A percentile compares a stretch with the other conserved stretches of the same genome.
These are phyloP conservation scores for Ceuthmochares aereus DNA, from an alignment of 2,113 vertebrate genomes.

Conservation along the genomic window DNA sequence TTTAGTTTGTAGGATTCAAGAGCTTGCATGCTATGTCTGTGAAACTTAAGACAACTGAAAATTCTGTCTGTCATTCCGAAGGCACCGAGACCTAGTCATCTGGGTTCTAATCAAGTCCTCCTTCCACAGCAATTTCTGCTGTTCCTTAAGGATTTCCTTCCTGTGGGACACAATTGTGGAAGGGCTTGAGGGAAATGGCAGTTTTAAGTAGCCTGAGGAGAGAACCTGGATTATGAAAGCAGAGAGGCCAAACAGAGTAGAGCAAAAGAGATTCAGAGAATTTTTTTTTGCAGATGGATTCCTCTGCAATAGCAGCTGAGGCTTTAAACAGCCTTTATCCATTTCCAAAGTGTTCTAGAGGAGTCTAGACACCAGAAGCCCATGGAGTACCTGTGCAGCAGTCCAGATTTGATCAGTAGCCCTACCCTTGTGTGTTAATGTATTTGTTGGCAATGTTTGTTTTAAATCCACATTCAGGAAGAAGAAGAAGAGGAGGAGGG, in stretches of 20 bases:
- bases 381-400: background rate
- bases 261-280: background rate
- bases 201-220: background rate
- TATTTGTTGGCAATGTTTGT: background rate
- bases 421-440: background rate
- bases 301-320: background rate
- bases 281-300: background rate
- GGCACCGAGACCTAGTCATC: background rate
- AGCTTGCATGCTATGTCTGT: rapidly evolving
- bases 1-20: background rate
- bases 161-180: background rate
- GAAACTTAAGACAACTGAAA: background rate
- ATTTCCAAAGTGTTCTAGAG: background rate
- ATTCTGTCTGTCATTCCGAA: background rate
- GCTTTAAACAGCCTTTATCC: background rate
- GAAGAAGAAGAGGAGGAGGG: slow-evolving; percentile 68
- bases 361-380: background rate
- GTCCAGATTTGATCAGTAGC: background rate
- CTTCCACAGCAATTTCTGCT: background rate
- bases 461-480: slow-evolving; percentile 51
- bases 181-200: background rate
- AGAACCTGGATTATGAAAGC: background rate
- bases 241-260: background rate
- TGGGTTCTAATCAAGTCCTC: background rate
- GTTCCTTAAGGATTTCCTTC: background rate